These are phyloP conservation scores for Leuctra nigra DNA, from an alignment of 2,888 invertebrate genomes.

Conservation along the genomic window DNA sequence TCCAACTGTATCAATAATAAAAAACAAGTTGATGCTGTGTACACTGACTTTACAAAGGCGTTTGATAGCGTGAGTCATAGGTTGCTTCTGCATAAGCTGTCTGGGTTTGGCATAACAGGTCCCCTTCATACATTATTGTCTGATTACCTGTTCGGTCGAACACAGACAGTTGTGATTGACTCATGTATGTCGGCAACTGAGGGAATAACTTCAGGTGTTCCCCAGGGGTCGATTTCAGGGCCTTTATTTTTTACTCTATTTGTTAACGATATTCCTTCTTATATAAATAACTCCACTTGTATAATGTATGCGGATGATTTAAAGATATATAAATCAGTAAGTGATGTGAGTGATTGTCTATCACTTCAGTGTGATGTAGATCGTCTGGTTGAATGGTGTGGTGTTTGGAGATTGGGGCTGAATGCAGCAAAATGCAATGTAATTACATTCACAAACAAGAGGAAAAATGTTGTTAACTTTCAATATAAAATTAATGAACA, in stretches of 20 bases:
- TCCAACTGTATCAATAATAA: neutral
- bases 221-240: slow-evolving; percentile 2
- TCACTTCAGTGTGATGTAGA: neutral
- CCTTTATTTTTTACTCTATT: slow-evolving; percentile 4
- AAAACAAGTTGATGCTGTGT: slow-evolving; percentile 4
- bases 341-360: neutral
- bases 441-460: slow-evolving; percentile 4
- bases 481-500: neutral
- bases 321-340: neutral
- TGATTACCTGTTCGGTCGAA: neutral
- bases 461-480: neutral
- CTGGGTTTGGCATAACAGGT: neutral
- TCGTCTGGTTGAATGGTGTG: neutral
- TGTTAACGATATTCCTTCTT: neutral
- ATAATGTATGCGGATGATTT: slow-evolving; percentile 14
- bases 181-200: neutral
- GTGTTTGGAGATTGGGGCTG: neutral
- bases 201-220: neutral
- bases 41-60: slow-evolving; percentile 6
- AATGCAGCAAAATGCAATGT: neutral
- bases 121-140: neutral
- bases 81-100: neutral
- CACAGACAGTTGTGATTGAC: slow-evolving; percentile 3
- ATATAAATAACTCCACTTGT: neutral
- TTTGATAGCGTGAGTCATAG: slow-evolving; percentile 1